Base-by-base conservation (phyloP, 2,113 vertebrate genomes). In the Oostethus manadensis region DNA sequence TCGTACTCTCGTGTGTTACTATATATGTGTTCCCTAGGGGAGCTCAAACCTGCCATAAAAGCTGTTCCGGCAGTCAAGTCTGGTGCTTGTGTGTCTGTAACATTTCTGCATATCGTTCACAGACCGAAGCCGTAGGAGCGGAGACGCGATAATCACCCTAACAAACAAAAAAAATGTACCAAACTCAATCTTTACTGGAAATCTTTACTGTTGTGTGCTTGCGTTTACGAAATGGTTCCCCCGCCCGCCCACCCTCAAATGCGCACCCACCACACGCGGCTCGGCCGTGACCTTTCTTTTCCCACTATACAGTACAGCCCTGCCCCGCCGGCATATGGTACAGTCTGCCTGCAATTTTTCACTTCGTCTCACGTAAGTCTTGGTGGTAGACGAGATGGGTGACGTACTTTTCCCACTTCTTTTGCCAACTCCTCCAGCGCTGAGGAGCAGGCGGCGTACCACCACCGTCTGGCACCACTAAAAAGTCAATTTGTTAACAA, bases 281-380 rank as follows among this genome's bases (percentile, higher is more conserved):
- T 46, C 17, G 18, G 18, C 45, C n/a, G 8, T 46, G 6, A 46
- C 18, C 8, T 47, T 47, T 47, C 46, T 11, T 47, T 18, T 18
- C 46, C 20, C n/a, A n/a, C n/a, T n/a, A n/a, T n/a, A 33, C 8
- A 33, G 29, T 33, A 5, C 7, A 33, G 29, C 29, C 29, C 1
- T 5, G 7, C 6, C 48, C 26, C n/a, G 3, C 16, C 43, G 22
- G 29, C 10, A 58, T 53, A 38, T 15, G 3, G 58, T 29, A 56
- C 56, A 76, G 57, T 45, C 35, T 13, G 47, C 61, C 13, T 4
- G 54, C 73, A 79, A 54, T 76, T 85, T 84, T 83, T 77, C 77
- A 73, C 77, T 67, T 62, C 58, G 46, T 71, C 66, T 77, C 73
- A 72, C 11, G 51, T 83, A 78, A 79, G 77, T 83, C 78, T 78